Percentiles rank a stretch among this genome's conserved stretches.
Conservation (phyloP, 2,888 invertebrate species). For the Rhodophaea formosa region DNA sequence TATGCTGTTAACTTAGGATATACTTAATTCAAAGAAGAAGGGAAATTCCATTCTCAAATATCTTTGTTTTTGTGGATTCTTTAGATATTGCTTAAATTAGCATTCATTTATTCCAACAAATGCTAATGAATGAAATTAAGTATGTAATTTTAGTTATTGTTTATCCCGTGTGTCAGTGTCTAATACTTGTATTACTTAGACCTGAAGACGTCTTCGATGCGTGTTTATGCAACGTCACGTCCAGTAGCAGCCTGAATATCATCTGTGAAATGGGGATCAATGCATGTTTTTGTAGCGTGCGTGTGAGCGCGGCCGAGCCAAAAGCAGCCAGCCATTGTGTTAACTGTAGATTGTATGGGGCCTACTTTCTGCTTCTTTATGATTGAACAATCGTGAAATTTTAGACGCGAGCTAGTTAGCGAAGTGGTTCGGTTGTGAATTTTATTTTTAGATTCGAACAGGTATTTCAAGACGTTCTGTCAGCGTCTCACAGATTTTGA, state of each 20-base stretch:
- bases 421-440: not conserved
- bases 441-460: not conserved
- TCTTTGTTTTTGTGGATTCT: too few species aligned
- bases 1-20: too few species aligned
- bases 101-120: too few species aligned
- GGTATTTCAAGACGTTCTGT: not conserved
- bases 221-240: not conserved
- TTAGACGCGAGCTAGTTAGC: not conserved
- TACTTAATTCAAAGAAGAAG: too few species aligned
- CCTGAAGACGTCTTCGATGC: too few species aligned
- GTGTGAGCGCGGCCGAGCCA: constrained; percentile 3
- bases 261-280: constrained; percentile 3
- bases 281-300: constrained; percentile 13
- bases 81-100: too few species aligned
- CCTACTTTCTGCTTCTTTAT: constrained; percentile 11
- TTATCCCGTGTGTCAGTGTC: too few species aligned
- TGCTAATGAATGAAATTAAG: too few species aligned
- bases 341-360: constrained; percentile 8
- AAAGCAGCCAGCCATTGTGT: constrained; percentile 18
- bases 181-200: too few species aligned
- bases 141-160: too few species aligned
- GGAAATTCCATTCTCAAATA: too few species aligned
- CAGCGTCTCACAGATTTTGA: too few species aligned
- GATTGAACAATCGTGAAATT: not conserved
- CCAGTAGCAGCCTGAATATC: not conserved